A percentile compares a stretch with the other conserved stretches of the same genome.
phyloP scores from a whole-genome alignment of 2,113 vertebrate genomes.

The Setophaga coronata region DNA sequence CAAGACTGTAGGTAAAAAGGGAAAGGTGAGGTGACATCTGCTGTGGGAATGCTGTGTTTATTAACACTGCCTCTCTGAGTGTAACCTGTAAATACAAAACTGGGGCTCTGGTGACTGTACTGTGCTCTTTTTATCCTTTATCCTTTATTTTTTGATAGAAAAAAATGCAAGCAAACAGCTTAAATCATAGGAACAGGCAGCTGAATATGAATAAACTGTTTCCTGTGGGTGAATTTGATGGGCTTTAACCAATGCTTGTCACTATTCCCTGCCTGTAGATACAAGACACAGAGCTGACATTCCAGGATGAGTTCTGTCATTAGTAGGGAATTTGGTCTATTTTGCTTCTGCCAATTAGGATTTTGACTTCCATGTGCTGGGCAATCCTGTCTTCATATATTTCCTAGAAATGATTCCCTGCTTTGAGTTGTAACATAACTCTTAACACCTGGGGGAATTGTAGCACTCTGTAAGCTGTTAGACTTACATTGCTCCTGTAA shows the following conservation, averaged over 20 bases:
- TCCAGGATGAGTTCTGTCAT: neutral
- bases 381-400: neutral
- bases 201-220: neutral
- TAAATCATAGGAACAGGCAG: neutral
- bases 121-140: neutral
- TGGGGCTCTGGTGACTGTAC: neutral
- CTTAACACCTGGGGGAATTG: constrained; percentile 7
- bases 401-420: constrained; percentile 30
- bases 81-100: neutral
- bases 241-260: neutral
- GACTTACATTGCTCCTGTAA: constrained; percentile 5
- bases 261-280: neutral
- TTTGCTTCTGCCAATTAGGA: constrained; percentile 22
- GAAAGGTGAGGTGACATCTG: neutral
- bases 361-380: neutral
- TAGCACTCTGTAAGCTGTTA: constrained; percentile 16
- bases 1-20: neutral
- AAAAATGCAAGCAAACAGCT: neutral
- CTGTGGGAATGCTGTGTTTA: neutral
- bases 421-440: constrained; percentile 5
- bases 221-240: neutral
- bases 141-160: neutral
- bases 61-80: neutral
- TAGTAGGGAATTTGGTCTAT: neutral
- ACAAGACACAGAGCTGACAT: neutral